Evolutionary conservation across 2,113 vertebrate genomes (phyloP).

Genomic region (Brachyhypopomus gauderio): DNA sequence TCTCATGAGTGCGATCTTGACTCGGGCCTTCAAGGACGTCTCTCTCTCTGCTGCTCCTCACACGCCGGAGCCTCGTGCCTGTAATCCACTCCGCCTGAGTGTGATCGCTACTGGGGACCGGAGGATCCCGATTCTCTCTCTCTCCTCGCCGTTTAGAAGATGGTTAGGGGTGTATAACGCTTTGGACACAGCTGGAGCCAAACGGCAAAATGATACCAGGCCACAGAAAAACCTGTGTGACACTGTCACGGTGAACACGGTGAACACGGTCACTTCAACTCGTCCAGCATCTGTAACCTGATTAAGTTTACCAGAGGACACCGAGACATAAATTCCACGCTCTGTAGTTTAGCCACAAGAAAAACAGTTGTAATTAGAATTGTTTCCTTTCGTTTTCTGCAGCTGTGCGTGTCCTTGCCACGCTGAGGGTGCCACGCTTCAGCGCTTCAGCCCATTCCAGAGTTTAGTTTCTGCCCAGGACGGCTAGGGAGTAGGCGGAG

Average conservation of each 20-base stretch:
- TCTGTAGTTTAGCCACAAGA: neutral
- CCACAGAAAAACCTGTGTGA: neutral
- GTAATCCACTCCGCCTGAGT: constrained; percentile 37
- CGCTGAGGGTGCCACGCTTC: neutral
- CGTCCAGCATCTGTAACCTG: neutral
- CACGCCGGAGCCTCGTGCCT: constrained; percentile 25
- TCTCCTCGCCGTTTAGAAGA: constrained; percentile 19
- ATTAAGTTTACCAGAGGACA: neutral
- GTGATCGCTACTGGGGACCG: neutral
- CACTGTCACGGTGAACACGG: neutral
- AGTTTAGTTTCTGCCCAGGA: neutral
- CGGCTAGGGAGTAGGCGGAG: neutral
- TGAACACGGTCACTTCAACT: neutral
- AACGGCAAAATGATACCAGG: constrained; percentile 5
- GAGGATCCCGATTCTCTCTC: constrained; percentile 15
- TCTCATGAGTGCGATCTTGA: constrained; percentile 22
- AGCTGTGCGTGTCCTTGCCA: neutral
- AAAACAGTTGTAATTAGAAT: neutral
- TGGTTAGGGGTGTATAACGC: constrained; percentile 18
- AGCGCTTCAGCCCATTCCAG: neutral
- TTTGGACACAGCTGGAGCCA: constrained; percentile 13
- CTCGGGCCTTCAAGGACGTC: constrained; percentile 38
- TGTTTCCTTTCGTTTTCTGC: neutral
- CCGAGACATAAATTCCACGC: neutral
- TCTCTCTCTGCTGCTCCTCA: neutral